Evolutionary conservation across 2,888 invertebrate genomes (phyloP), one percentile per base, ranked within the genome.

Genomic region (Agonopterix arenella): DNA sequence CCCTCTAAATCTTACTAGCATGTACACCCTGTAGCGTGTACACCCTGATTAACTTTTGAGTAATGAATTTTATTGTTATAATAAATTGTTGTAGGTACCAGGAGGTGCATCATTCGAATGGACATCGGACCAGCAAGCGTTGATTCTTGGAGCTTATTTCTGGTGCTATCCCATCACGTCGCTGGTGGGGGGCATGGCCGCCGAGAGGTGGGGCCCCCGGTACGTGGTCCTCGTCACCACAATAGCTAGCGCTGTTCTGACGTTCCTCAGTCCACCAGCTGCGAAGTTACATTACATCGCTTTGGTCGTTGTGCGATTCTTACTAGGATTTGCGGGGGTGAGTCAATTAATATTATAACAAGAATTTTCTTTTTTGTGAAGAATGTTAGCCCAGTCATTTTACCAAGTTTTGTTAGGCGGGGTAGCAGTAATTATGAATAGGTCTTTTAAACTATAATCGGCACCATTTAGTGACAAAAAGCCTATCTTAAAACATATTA

Each of bases 81-180:
- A 13, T 37, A 11, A 47, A 51, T 51, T 52, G 2, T 51, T 52
- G 2, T 52, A 72, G 69, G 59, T 67, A 1, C 62, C 67, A 11
- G 76, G 68, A 37, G 76, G 74, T 11, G 80, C 64, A 1, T 67
- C 76, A 2, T 89, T 89, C 52, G 74, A 86, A 51, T 94, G 94
- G 94, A 84, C 89, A 13, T 71, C 85, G 36, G 84, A 90, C 45
- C 90, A 92, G 59, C 93, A 94, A 72, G 93, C 92, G 0, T 66
- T 91, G 37, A 90, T 94, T 8, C 73, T 94, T 28, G 93, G 93
- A 1, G 88, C 93, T 0, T 94, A 92, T 62, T 94, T 93, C 68
- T 93, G 93, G 91, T 93, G 93, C 37, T 93, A 93, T 58, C 91
- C 92, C 11, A 60, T 93, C 36, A 92, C 93, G 36, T 93, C 93